phyloP scores from a whole-genome alignment of 2,113 vertebrate species.

The human region DNA sequence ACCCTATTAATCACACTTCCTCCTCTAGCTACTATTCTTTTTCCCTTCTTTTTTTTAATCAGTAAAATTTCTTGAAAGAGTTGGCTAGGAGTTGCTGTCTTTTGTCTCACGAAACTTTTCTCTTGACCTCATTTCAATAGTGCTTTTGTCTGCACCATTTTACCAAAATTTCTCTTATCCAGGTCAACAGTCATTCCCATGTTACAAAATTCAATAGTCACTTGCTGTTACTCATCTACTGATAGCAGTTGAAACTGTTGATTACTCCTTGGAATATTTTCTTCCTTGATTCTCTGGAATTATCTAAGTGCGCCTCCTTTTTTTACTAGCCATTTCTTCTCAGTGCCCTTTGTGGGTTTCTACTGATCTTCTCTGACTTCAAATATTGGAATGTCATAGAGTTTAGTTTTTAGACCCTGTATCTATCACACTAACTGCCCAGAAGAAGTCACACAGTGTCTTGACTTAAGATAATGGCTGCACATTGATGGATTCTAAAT shows the following conservation, averaged over 20 bases:
- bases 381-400: neutral
- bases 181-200: neutral
- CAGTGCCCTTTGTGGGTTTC: neutral
- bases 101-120: neutral
- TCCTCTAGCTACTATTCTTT: neutral
- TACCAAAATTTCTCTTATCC: neutral
- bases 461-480: neutral
- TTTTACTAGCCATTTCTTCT: neutral
- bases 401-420: neutral
- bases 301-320: neutral
- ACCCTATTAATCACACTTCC: neutral
- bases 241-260: neutral
- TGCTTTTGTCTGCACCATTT: neutral
- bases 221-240: neutral
- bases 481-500: neutral
- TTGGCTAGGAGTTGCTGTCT: neutral
- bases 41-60: neutral
- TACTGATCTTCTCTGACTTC: neutral
- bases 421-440: neutral
- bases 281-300: neutral
- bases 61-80: neutral
- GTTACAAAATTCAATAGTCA: neutral
- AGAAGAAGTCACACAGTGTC: neutral
- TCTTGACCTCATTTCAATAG: neutral
- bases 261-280: neutral